Evolutionary conservation across 1,140 invertebrate species (phyloP), one percentile per base, ranked within the genome.

Genomic region (Thaumatotibia leucotreta): DNA sequence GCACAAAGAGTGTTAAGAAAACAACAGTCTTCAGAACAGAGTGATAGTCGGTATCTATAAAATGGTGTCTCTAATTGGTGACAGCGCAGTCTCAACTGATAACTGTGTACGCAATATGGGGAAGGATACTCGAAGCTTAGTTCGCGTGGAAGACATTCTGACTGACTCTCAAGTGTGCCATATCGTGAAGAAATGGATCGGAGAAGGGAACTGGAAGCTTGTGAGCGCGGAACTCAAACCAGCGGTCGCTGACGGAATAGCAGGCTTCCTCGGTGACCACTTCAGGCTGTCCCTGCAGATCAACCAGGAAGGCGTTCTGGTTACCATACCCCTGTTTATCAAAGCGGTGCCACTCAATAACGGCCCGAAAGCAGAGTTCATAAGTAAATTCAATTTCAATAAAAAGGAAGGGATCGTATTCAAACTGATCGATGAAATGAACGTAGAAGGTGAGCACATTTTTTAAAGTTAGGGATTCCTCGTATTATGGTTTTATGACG

Each of bases 231-330:
- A 81, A 1, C 23, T 83, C 2, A 73, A 65, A 11, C 76, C 77
- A 2, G 79, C 80, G 4, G 39, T 17, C 0, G 24, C 64, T 0
- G 65, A 77, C 1, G 87, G 85, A 0, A 29, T 88, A 0, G 63
- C 77, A 0, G 87, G 85, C 2, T 88, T 85, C 66, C 70, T 89
- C 0, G 84, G 79, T 1, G 85, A 88, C 27, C 85, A 89, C 39
- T 74, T 77, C 2, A 75, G 74, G 11, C 61, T 80, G 4, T 68
- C 54, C 0, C 52, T 89, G 0, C 39, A 72, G 14, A 73, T 88
- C 2, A 65, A 65, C 23, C 45, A 71, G 1, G 50, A 20, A 0
- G 75, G 70, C 4, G 22, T 23, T 0, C 33, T 67, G 5, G 69
- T 63, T 54, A 70, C 72, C 17, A 54, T 89, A 5, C 58, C 76